Conservation (phyloP, 2,888 invertebrate species). For the Agrochola macilenta region DNA sequence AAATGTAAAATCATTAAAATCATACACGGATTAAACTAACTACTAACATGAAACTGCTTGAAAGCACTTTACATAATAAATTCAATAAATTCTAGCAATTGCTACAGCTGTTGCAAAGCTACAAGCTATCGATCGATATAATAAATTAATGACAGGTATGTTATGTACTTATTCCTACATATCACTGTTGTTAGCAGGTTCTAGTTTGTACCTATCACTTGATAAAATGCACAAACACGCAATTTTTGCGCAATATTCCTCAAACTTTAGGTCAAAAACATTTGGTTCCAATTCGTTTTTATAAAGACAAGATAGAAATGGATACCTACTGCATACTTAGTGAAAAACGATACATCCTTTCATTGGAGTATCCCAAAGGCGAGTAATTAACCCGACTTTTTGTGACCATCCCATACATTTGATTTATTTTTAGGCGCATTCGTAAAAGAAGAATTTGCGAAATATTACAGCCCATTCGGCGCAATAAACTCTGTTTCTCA, state of each 20-base stretch:
- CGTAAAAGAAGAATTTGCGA: constrained; percentile 89
- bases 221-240: background rate
- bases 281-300: constrained; percentile 48
- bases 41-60: background rate
- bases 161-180: background rate
- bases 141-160: background rate
- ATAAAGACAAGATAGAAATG: constrained; percentile 62
- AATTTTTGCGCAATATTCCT: constrained; percentile 9
- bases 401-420: constrained; percentile 87
- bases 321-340: constrained; percentile 65
- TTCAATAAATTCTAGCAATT: background rate
- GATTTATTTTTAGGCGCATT: constrained; percentile 89
- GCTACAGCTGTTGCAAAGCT: constrained; percentile 3
- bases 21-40: too few relatives aligned
- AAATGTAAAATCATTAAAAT: background rate
- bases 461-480: constrained; percentile 85
- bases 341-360: constrained; percentile 85
- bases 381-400: constrained; percentile 89
- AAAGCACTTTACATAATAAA: background rate
- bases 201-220: background rate
- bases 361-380: constrained; percentile 82
- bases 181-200: background rate
- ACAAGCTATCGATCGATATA: constrained; percentile 7
- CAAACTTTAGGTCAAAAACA: constrained; percentile 35
- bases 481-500: constrained; percentile 76